A percentile compares a stretch with the other conserved stretches of the same genome.
Conservation (phyloP, 2,797 vertebrate species). For the Coregonus ussuriensis region DNA sequence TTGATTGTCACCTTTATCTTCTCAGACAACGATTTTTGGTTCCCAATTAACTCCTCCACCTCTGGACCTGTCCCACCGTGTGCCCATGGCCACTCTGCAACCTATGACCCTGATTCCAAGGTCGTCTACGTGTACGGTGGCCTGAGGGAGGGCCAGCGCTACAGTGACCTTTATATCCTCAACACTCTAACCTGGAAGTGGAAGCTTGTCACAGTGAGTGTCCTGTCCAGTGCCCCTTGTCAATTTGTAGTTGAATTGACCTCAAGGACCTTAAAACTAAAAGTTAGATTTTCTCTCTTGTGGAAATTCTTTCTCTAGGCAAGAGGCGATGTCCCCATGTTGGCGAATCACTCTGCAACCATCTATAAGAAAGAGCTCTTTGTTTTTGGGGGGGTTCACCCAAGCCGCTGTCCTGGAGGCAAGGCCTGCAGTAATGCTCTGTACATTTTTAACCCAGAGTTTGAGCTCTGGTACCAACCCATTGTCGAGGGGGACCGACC, state of each 20-base stretch:
- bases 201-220: constrained; percentile 77
- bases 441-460: constrained; percentile 89
- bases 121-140: constrained; percentile 85
- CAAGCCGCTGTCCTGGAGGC: constrained; percentile 54
- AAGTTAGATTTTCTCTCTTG: constrained; percentile 4
- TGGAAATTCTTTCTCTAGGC: constrained; percentile 67
- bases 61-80: constrained; percentile 39
- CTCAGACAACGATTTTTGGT: constrained; percentile 87
- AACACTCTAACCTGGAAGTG: constrained; percentile 88
- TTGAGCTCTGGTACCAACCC: constrained; percentile 91
- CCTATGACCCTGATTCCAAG: constrained; percentile 84
- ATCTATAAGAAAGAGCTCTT: constrained; percentile 88
- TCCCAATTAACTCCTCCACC: constrained; percentile 76
- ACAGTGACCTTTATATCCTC: constrained; percentile 79
- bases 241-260: background rate
- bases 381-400: constrained; percentile 83
- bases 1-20: constrained; percentile 9
- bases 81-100: constrained; percentile 80
- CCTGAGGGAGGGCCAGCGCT: constrained; percentile 75
- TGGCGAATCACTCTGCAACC: constrained; percentile 83
- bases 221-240: background rate
- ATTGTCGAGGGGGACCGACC: constrained; percentile 87
- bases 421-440: constrained; percentile 82
- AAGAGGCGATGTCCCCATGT: constrained; percentile 80
- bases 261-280: background rate